These are phyloP conservation scores for Morelia viridis DNA, from an alignment of 2,797 vertebrate species.

Conservation along the genomic window DNA sequence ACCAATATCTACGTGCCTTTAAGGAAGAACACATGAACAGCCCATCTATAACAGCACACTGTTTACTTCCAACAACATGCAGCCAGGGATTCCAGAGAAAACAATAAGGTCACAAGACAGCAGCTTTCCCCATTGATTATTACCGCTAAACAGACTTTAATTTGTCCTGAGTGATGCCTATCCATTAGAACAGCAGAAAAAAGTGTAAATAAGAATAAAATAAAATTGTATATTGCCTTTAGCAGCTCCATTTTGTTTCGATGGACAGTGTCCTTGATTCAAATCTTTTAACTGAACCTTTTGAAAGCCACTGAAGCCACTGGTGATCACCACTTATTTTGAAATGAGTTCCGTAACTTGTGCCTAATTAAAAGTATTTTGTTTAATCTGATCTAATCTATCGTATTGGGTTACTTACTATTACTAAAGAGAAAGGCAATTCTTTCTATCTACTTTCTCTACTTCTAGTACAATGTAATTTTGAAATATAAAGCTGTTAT, in stretches of 20 bases:
- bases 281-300: not conserved
- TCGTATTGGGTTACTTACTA: not conserved
- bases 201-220: not conserved
- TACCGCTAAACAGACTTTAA: not conserved
- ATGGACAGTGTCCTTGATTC: not conserved
- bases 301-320: not conserved
- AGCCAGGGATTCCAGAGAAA: not conserved
- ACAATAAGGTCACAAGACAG: not conserved
- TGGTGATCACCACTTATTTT: too few relatives aligned
- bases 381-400: not conserved
- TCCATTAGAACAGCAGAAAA: not conserved
- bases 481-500: not conserved
- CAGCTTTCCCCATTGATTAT: not conserved
- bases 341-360: not conserved
- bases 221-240: not conserved
- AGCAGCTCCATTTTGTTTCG: not conserved
- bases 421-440: not conserved
- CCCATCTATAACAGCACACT: not conserved
- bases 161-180: not conserved
- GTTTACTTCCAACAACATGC: not conserved
- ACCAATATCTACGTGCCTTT: not conserved
- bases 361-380: not conserved
- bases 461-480: not conserved
- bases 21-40: not conserved
- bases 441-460: not conserved